Base-by-base conservation (phyloP, 2,797 vertebrate genomes). In the Chelmon rostratus region DNA sequence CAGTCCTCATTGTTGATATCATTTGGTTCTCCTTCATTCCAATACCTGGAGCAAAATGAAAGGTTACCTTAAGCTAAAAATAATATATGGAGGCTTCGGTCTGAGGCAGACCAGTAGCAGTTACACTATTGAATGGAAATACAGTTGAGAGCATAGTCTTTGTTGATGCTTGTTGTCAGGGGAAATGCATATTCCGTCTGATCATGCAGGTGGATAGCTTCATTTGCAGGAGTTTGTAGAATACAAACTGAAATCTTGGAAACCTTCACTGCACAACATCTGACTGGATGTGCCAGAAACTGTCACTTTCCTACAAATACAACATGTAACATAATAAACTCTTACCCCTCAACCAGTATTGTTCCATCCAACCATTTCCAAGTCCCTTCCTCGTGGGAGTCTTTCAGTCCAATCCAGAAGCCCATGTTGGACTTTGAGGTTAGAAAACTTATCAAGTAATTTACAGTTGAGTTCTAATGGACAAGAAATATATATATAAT, bases 281-380 rank as follows among this genome's bases (percentile, higher is more conserved):
- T 12, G 49, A 40, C 56, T 37, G 15, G 10, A 38, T 52, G 6
- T 10, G 35, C 15, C 19, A n/a, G 19, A 18, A 63, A 70, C 37
- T 37, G 21, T 53, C 0, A 21, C 53, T 35, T 37, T 62, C 12
- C n/a, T n/a, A 21, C 18, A 53, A 54, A 53, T 53, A 56, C 11
- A 15, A n/a, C 23, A 69, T 53, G 2, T 67, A 40, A 57, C 19
- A 50, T 23, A 13, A 42, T 40, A 3, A 64, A 28, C n/a, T 40
- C 59, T 62, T 89, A 94, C 94, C 86, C 88, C 76, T 91, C 73
- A 61, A 57, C 56, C 52, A 93, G 46, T 6, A 0, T 5, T 5
- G 15, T 84, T 40, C 85, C 77, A 68, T 93, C 58, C 66, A 85
- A 1, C 93, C 94, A 94, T 68, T 73, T 91, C 93, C 92, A 94